Percentiles rank a stretch among this genome's conserved stretches.
These are phyloP conservation scores for Notoglanidium macrostoma DNA, from an alignment of 2,797 vertebrate species.

Conservation along the genomic window DNA sequence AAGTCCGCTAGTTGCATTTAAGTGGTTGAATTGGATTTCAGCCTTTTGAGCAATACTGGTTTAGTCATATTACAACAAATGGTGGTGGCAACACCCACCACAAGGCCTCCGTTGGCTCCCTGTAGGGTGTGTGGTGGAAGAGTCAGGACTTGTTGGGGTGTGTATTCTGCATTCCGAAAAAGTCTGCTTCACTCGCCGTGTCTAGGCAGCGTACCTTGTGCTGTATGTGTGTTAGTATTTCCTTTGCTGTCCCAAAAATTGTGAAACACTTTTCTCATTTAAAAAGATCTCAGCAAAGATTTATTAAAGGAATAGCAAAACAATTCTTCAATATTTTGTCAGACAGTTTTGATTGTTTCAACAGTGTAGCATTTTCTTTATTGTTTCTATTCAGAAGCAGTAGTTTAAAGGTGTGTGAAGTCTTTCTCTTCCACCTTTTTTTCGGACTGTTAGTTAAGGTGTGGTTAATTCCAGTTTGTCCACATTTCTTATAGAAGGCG, in stretches of 20 bases:
- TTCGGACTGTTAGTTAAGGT: constrained; percentile 40
- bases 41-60: constrained; percentile 22
- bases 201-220: neutral
- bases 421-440: constrained; percentile 34
- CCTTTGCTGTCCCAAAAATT: neutral
- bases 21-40: neutral
- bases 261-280: neutral
- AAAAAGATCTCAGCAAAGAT: neutral
- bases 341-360: neutral
- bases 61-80: constrained; percentile 44
- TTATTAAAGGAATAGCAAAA: neutral
- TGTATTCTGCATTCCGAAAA: constrained; percentile 38
- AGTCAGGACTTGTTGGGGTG: constrained; percentile 41
- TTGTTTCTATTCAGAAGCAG: neutral
- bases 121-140: constrained; percentile 34
- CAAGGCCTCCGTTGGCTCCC: neutral
- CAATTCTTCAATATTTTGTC: neutral
- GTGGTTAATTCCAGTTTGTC: constrained; percentile 58
- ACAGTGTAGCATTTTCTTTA: neutral
- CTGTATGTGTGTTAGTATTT: neutral
- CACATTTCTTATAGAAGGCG: constrained; percentile 52
- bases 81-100: constrained; percentile 11
- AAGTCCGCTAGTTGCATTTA: neutral
- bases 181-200: constrained; percentile 50
- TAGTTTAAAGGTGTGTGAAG: neutral